These are phyloP conservation scores for Pelmatolapia mariae DNA, from an alignment of 2,113 vertebrate species.

Conservation along the genomic window DNA sequence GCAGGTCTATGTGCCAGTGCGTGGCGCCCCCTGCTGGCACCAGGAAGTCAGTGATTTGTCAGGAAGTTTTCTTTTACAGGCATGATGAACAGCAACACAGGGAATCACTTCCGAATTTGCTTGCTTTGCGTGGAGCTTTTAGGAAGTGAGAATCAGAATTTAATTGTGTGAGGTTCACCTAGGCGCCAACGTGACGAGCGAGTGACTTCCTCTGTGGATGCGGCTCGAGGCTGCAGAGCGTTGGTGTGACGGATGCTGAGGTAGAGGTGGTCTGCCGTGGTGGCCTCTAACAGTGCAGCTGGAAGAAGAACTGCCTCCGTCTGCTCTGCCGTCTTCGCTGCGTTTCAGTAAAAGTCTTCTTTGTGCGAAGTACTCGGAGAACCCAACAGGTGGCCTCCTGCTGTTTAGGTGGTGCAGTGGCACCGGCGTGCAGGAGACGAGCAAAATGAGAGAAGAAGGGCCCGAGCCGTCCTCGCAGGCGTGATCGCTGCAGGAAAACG, in stretches of 20 bases:
- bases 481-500: not conserved
- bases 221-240: too few relatives aligned
- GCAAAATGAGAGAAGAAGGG: not conserved
- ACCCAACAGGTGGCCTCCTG: too few relatives aligned
- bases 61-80: not conserved
- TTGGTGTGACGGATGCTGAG: too few relatives aligned
- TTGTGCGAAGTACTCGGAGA: too few relatives aligned
- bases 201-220: not conserved
- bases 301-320: too few relatives aligned
- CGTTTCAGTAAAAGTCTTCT: too few relatives aligned
- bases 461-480: not conserved
- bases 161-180: not conserved
- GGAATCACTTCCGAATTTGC: rapidly evolving
- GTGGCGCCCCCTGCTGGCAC: not conserved
- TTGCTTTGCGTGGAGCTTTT: not conserved
- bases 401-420: not conserved
- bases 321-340: too few relatives aligned
- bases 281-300: too few relatives aligned
- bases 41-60: not conserved
- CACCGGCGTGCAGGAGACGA: not conserved
- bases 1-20: not conserved
- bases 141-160: not conserved
- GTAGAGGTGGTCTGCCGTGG: too few relatives aligned
- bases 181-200: rapidly evolving
- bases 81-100: not conserved